phyloP scores from a whole-genome alignment of 2,113 vertebrate species.

The cattle (Bos taurus) region ARS-UCD2.0 NC_037337.1:51245001-51245500 shows the following conservation, averaged over 20 bases:
- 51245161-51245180: too few species aligned
- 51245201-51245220: too few species aligned
- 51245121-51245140: too few species aligned
- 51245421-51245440: neutral
- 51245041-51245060: neutral
- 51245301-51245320: neutral
- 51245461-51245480: neutral
- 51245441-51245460: neutral
- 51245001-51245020: neutral
- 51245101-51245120: too few species aligned
- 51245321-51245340: neutral
- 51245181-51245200: too few species aligned
- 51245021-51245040: neutral
- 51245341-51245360: accelerated
- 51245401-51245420: neutral
- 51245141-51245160: too few species aligned
- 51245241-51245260: too few species aligned
- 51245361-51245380: neutral
- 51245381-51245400: neutral
- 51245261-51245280: too few species aligned
- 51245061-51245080: neutral
- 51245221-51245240: too few species aligned
- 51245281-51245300: too few species aligned
- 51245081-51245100: too few species aligned
- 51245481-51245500: neutral